phyloP scores from a whole-genome alignment of 2,797 vertebrate species.

The Halcyon smyrnensis region DNA sequence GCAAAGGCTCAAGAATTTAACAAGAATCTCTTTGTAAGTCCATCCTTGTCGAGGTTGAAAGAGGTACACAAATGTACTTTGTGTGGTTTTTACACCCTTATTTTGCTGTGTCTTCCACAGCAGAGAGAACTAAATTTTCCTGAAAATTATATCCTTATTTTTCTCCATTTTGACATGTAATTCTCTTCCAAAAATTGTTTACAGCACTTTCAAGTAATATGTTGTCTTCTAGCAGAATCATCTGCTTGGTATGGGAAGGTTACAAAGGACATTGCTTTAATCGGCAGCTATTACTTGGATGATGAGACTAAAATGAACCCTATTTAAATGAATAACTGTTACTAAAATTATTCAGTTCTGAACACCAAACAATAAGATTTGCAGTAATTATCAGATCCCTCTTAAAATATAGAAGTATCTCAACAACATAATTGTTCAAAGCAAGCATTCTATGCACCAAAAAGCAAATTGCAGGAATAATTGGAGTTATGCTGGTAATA shows the following conservation, averaged over 20 bases:
- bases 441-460: neutral
- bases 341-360: slow-evolving; percentile 3
- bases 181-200: slow-evolving; percentile 9
- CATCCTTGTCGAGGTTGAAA: neutral
- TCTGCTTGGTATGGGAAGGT: neutral
- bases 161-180: neutral
- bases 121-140: neutral
- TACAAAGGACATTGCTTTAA: neutral
- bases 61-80: neutral
- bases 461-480: slow-evolving; percentile 29
- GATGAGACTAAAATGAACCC: neutral
- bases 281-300: neutral
- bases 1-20: neutral
- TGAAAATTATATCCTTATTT: neutral
- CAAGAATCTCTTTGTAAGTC: neutral
- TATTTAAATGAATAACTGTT: slow-evolving; percentile 39
- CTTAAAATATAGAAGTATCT: slow-evolving; percentile 13
- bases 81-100: neutral
- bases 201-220: neutral
- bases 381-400: neutral
- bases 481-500: slow-evolving; percentile 22
- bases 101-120: neutral
- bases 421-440: neutral
- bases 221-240: neutral
- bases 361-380: neutral